phyloP scores from a whole-genome alignment of 2,797 vertebrate genomes.

The Glossophaga mutica region DNA sequence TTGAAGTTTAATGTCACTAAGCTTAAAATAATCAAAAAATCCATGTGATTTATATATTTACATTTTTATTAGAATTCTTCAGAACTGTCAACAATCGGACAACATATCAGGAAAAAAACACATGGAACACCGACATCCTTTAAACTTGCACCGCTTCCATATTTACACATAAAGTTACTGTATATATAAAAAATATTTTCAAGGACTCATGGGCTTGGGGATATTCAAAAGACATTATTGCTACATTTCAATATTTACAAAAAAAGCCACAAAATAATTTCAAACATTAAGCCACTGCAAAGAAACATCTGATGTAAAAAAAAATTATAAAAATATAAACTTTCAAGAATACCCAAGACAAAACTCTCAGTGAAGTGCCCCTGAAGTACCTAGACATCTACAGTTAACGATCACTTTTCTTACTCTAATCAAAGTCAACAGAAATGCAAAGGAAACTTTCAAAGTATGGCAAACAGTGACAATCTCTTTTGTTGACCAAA shows the following conservation, averaged over 20 bases:
- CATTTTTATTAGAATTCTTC: slow-evolving; percentile 86
- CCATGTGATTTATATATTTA: slow-evolving; percentile 78
- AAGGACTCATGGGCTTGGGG: slow-evolving; percentile 80
- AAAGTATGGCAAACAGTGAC: slow-evolving; percentile 71
- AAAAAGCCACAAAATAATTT: slow-evolving; percentile 82
- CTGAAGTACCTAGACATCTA: slow-evolving; percentile 84
- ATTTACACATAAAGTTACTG: slow-evolving; percentile 85
- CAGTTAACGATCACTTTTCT: slow-evolving; percentile 73
- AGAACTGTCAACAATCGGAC: slow-evolving; percentile 80
- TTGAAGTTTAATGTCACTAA: not conserved
- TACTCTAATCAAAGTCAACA: slow-evolving; percentile 72
- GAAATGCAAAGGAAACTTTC: slow-evolving; percentile 69
- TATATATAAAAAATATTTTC: slow-evolving; percentile 87
- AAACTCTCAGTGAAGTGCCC: slow-evolving; percentile 82
- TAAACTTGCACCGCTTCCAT: slow-evolving; percentile 77
- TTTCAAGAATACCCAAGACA: slow-evolving; percentile 82
- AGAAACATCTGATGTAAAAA: slow-evolving; percentile 77
- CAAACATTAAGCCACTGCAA: slow-evolving; percentile 84
- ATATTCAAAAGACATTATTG: slow-evolving; percentile 87
- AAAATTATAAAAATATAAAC: slow-evolving; percentile 89
- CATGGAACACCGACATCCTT: slow-evolving; percentile 70
- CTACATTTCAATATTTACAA: slow-evolving; percentile 88
- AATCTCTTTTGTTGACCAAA: slow-evolving; percentile 65
- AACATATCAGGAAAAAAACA: slow-evolving; percentile 76
- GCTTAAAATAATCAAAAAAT: not conserved